Evolutionary conservation across 2,113 vertebrate species (phyloP).

Genomic region (Cyprinodon tularosa): DNA sequence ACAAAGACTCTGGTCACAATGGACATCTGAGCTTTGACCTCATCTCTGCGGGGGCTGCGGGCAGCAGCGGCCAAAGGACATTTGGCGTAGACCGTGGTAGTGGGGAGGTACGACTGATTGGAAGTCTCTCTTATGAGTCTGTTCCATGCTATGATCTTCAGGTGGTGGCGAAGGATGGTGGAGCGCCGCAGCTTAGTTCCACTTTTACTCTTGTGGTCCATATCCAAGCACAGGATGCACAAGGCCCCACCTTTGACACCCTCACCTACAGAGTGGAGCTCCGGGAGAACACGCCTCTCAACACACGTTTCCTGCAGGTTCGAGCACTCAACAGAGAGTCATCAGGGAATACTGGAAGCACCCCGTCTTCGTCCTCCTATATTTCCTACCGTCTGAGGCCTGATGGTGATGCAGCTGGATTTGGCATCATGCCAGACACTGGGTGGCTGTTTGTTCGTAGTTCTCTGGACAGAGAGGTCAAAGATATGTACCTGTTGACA

Average conservation of each 20-base stretch:
- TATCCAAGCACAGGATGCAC: slow-evolving; percentile 85
- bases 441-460: slow-evolving; percentile 94
- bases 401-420: slow-evolving; percentile 88
- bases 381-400: slow-evolving; percentile 87
- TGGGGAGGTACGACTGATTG: slow-evolving; percentile 84
- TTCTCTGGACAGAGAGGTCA: slow-evolving; percentile 89
- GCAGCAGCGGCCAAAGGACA: slow-evolving; percentile 76
- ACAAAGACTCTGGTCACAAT: slow-evolving; percentile 88
- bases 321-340: slow-evolving; percentile 86
- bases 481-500: slow-evolving; percentile 89
- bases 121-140: slow-evolving; percentile 81
- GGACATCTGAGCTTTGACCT: slow-evolving; percentile 89
- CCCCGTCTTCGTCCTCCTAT: slow-evolving; percentile 59
- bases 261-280: slow-evolving; percentile 91
- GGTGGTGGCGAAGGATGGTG: slow-evolving; percentile 86
- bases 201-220: slow-evolving; percentile 91
- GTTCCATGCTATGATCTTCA: slow-evolving; percentile 84
- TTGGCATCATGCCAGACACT: slow-evolving; percentile 87
- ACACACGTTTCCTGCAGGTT: slow-evolving; percentile 91
- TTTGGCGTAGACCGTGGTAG: slow-evolving; percentile 88
- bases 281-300: slow-evolving; percentile 84
- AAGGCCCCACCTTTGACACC: slow-evolving; percentile 90
- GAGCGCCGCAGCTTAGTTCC: slow-evolving; percentile 87
- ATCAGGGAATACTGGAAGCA: slow-evolving; percentile 66
- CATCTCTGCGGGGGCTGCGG: slow-evolving; percentile 74